phyloP scores from a whole-genome alignment of 2,797 vertebrate genomes.

The Micrastur ruficollis region DNA sequence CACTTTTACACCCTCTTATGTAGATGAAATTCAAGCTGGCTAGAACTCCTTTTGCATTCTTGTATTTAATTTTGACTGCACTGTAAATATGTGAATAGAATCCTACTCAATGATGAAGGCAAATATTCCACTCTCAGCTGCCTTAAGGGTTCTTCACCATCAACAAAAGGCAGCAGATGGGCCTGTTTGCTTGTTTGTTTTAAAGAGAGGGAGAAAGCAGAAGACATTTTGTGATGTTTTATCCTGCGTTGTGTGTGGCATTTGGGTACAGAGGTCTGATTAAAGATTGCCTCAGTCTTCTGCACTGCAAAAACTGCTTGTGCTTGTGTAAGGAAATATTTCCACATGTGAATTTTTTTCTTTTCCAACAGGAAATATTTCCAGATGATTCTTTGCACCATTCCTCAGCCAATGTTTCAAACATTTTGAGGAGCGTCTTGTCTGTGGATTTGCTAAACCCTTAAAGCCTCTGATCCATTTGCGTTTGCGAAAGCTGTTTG shows the following conservation, averaged over 20 bases:
- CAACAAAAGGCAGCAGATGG: slow-evolving; percentile 7
- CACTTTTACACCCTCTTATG: background rate
- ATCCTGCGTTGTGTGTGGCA: background rate
- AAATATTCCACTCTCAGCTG: slow-evolving; percentile 2
- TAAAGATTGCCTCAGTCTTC: background rate
- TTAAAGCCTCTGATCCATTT: background rate
- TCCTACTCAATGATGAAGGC: background rate
- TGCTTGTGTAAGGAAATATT: background rate
- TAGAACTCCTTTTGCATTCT: slow-evolving; percentile 1
- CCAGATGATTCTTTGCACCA: background rate
- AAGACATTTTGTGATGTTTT: background rate
- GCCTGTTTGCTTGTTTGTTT: slow-evolving; percentile 2
- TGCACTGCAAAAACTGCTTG: background rate
- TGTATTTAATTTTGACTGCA: slow-evolving; percentile 27
- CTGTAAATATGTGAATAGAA: slow-evolving; percentile 14
- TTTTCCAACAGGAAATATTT: background rate
- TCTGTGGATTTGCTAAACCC: background rate
- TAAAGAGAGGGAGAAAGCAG: background rate
- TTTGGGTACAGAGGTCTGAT: background rate
- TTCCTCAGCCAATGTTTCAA: background rate
- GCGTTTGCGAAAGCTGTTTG: background rate
- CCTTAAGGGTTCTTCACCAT: slow-evolving; percentile 11
- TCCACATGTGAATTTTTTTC: background rate
- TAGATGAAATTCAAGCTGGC: background rate
- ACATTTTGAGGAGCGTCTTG: background rate